Evolutionary conservation across 2,888 invertebrate genomes (phyloP), one percentile per base, ranked within the genome.

Genomic region (Melipona bicolor): DNA sequence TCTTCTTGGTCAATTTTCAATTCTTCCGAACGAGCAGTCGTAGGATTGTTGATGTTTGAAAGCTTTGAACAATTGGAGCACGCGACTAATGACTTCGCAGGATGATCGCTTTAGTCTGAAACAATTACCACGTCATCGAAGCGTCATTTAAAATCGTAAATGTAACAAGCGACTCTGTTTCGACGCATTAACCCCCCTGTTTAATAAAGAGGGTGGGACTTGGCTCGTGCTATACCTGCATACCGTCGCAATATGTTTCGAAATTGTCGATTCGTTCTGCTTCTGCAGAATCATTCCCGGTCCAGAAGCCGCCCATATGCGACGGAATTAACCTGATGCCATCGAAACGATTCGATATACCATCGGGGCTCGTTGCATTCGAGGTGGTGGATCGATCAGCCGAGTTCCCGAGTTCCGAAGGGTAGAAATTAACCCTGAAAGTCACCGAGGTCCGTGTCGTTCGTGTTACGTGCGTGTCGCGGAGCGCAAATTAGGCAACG

Each of bases 331-430:
- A 90, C 91, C 92, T 88, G 90, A 92, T 92, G 92, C 89, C 91
- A 83, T 89, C 74, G 85, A 90, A 92, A 93, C 79, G 84, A 93
- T 93, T 93, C 90, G 91, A 89, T 82, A 89, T 90, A 88, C 83
- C 70, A 27, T 6, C 49, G 17, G 43, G 32, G 43, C 54, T 68
- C 62, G 65, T 64, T 36, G 64, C 65, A 71, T 78, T 11, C 17
- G 50, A 64, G 32, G 17, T 27, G 43, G 71, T 68, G 79, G 56
- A 74, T 74, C 61, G 77, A 69, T 83, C 13, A 69, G 76, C 75
- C n/a, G 32, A 52, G 68, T 56, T 75, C 24, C 24, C 24, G 24
- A 24, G 1, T 24, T 24, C 24, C 19, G 65, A 19, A 61, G 17
- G 17, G 11, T 4, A 19, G 69, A 24, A 32, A 49, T 17, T 49